Base-by-base conservation (phyloP, 2,888 invertebrate species). In the Horisme vitalbata region DNA sequence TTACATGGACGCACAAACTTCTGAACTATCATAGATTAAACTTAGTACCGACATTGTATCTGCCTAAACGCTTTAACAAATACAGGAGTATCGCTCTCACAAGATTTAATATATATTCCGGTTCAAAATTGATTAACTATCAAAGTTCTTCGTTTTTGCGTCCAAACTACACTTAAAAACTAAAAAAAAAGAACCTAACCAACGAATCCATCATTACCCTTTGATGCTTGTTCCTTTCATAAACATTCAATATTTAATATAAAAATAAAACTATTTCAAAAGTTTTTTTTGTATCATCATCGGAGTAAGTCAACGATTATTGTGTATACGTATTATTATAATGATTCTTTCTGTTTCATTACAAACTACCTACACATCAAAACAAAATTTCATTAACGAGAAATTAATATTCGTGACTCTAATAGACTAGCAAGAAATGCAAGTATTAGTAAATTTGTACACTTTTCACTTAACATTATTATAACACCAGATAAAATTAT, bases 391-490 rank as follows among this genome's bases (percentile, higher is more conserved):
- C 54, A 69, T 73, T 69, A 69, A 65, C 59, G 62, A 65, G 55
- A 65, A 53, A 63, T 65, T 63, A 45, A 43, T 60, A 68, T 71
- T 77, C 74, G 83, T 85, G 88, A 85, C 82, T 82, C 85, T 84
- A 86, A 75, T 67, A 78, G 87, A 89, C 89, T 89, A 88, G 87
- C 81, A 71, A 80, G 83, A 88, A 89, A 89, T 87, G 86, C 86
- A 85, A 77, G 75, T 79, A 76, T 75, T 80, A 59, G 74, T 80
- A 75, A 73, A 79, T 85, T 87, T 87, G 87, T 88, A 89, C 88
- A 88, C 67, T 79, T 81, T 81, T 80, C 71, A 73, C 87, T 83
- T 88, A 88, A 71, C 70, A 88, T 79, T 88, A 88, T 76, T 75
- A 80, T 88, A 89, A 88, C 87, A 85, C 79, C 82, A 74, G 83